These are phyloP conservation scores for Plagodis dolabraria DNA, from an alignment of 2,888 invertebrate genomes.

Conservation along the genomic window DNA sequence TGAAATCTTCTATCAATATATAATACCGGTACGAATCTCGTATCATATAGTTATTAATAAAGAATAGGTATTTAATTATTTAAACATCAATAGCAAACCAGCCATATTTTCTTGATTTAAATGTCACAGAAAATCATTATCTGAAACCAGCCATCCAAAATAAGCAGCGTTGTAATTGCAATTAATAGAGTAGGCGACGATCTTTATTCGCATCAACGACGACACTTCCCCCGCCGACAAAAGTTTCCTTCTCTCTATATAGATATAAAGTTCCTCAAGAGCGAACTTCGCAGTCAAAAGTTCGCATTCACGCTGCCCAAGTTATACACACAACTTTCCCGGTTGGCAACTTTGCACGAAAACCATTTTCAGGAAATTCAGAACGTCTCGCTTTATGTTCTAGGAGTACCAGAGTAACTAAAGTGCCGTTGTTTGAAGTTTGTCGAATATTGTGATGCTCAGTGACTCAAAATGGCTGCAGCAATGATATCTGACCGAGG, in stretches of 20 bases:
- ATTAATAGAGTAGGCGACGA: constrained; percentile 32
- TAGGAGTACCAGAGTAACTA: constrained; percentile 44
- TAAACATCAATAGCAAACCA: background rate
- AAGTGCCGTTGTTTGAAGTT: background rate
- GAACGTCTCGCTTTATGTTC: constrained; percentile 35
- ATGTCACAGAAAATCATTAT: constrained; percentile 2
- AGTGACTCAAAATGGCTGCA: constrained; percentile 76
- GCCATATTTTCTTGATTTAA: background rate
- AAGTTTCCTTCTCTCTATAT: constrained; percentile 57
- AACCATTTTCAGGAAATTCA: constrained; percentile 52
- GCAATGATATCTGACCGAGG: constrained; percentile 84
- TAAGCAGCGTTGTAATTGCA: constrained; percentile 30
- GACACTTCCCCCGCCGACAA: constrained; percentile 47
- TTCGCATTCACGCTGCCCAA: constrained; percentile 56
- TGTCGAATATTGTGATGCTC: background rate
- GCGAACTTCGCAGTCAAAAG: constrained; percentile 76
- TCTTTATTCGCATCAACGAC: constrained; percentile 35
- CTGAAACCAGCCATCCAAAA: constrained; percentile 20
- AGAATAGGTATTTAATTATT: no score
- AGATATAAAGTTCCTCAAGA: constrained; percentile 59
- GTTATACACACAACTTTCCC: constrained; percentile 74
- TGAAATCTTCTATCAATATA: no score
- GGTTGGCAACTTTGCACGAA: constrained; percentile 66
- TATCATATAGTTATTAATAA: no score
- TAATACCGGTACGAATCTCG: no score